These are phyloP conservation scores for Alexandromys fortis DNA, from an alignment of 2,113 vertebrate species.

Conservation along the genomic window DNA sequence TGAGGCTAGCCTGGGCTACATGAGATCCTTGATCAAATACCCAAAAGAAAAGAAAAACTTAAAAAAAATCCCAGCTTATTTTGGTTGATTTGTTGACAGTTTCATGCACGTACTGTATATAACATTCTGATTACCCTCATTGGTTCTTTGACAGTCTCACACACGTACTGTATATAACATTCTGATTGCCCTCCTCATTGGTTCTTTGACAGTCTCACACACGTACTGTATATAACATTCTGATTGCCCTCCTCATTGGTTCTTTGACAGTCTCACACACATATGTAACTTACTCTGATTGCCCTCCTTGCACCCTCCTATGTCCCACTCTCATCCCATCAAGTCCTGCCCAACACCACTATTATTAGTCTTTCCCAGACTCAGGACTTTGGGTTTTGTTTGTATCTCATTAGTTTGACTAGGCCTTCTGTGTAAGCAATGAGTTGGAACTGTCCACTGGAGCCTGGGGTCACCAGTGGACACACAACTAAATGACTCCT, in stretches of 20 bases:
- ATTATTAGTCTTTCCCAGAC: background rate
- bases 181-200: too few species aligned
- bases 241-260: background rate
- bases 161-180: background rate
- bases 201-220: too few species aligned
- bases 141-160: too few species aligned
- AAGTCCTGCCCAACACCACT: background rate
- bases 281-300: background rate
- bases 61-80: background rate
- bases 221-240: background rate
- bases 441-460: background rate
- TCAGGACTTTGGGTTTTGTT: background rate
- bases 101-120: background rate
- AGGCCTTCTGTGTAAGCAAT: background rate
- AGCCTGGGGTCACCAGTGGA: background rate
- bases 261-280: too few species aligned
- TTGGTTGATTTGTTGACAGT: background rate
- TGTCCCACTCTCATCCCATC: background rate
- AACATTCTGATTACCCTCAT: too few species aligned
- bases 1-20: background rate
- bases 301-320: background rate
- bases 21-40: background rate
- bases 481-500: too few species aligned
- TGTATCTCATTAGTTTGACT: background rate
- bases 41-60: background rate